phyloP scores from a whole-genome alignment of 2,797 vertebrate species.

The Cossypha polioptera region DNA sequence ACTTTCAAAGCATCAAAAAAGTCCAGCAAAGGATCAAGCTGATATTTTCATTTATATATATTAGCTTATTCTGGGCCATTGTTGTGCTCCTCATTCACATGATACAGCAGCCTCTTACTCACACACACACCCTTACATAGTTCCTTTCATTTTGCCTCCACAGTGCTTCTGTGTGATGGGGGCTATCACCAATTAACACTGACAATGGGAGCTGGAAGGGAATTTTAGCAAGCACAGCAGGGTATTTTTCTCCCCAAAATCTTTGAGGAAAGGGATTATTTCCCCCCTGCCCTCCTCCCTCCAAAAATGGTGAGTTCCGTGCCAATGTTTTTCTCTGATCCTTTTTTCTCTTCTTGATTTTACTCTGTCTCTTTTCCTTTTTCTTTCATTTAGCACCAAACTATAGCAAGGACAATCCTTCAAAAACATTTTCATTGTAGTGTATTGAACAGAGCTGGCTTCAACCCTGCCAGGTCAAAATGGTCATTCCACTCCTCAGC shows the following conservation, averaged over 20 bases:
- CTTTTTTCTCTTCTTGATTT: background rate
- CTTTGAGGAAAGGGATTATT: constrained; percentile 48
- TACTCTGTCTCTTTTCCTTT: constrained; percentile 4
- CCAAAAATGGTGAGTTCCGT: background rate
- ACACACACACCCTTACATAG: constrained; percentile 3
- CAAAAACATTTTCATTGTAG: constrained; percentile 43
- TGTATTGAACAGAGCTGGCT: background rate
- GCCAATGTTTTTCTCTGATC: constrained; percentile 11
- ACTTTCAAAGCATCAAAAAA: constrained; percentile 71
- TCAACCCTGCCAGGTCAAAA: constrained; percentile 9
- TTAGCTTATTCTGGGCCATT: constrained; percentile 56
- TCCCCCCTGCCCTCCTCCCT: background rate
- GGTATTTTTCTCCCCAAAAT: constrained; percentile 16
- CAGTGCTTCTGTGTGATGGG: constrained; percentile 22
- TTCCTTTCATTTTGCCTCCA: constrained; percentile 57
- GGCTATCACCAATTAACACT: constrained; percentile 65
- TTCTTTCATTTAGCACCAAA: constrained; percentile 31
- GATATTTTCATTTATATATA: constrained; percentile 72
- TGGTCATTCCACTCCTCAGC: background rate
- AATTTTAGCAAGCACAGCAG: constrained; percentile 54
- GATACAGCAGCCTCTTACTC: constrained; percentile 38
- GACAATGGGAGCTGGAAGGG: constrained; percentile 57
- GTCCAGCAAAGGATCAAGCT: constrained; percentile 51
- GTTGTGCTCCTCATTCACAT: constrained; percentile 39
- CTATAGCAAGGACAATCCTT: constrained; percentile 16